phyloP scores from a whole-genome alignment of 2,113 vertebrate genomes.

The Tricholaema leucomelas region DNA sequence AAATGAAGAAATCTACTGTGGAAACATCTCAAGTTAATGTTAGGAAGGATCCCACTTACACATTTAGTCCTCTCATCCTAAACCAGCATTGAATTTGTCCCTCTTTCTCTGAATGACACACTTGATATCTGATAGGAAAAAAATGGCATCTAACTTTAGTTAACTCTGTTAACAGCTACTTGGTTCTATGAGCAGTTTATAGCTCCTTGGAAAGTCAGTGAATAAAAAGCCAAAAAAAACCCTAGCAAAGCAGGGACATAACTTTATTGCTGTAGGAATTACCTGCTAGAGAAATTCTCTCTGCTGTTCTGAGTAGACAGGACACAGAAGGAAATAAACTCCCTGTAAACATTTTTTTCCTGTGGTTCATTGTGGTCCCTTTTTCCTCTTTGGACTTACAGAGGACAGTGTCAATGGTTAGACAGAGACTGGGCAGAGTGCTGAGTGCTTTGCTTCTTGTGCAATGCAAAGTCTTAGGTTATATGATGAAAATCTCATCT shows the following conservation, averaged over 20 bases:
- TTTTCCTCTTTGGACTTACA: not conserved
- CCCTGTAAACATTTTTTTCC: not conserved
- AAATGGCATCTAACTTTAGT: not conserved
- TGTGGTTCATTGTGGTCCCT: fast-evolving
- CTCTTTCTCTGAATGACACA: not conserved
- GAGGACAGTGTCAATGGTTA: too few relatives aligned
- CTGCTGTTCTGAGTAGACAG: not conserved
- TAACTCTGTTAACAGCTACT: not conserved
- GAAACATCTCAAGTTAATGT: not conserved
- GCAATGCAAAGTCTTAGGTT: not conserved
- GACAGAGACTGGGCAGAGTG: not conserved
- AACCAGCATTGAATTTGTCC: not conserved
- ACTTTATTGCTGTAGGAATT: not conserved
- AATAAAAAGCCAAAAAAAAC: not conserved
- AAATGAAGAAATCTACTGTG: not conserved
- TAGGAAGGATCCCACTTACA: not conserved
- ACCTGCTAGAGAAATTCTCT: not conserved
- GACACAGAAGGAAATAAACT: not conserved
- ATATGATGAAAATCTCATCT: not conserved
- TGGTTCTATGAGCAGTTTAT: not conserved
- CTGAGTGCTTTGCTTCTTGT: not conserved
- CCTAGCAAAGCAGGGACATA: not conserved
- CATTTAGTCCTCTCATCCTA: not conserved
- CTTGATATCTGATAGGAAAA: not conserved
- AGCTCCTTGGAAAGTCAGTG: not conserved